A percentile compares a stretch with the other conserved stretches of the same genome.
phyloP scores from a whole-genome alignment of 2,888 invertebrate species.

The Podabrus alpinus region DNA sequence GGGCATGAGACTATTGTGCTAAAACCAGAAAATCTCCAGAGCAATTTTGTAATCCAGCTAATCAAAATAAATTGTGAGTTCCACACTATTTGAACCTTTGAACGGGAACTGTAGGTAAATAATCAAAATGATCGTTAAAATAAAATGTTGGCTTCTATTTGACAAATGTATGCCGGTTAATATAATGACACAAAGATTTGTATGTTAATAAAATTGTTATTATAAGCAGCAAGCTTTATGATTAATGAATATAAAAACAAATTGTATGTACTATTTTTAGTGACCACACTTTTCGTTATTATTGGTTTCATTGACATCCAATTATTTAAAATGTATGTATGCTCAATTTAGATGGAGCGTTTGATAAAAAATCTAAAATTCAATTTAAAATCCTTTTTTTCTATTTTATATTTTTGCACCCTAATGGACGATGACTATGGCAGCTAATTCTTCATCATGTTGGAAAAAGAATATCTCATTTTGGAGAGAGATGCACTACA shows the following conservation, averaged over 20 bases:
- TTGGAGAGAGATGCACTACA: conserved; percentile 9
- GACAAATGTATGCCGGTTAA: background rate
- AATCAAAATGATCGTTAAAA: background rate
- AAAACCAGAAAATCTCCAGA: background rate
- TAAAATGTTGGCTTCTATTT: background rate
- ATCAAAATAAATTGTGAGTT: background rate
- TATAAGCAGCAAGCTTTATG: background rate
- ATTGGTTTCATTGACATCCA: background rate
- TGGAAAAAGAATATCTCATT: conserved; percentile 3
- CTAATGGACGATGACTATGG: conserved; percentile 2
- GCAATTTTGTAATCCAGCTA: background rate
- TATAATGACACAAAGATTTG: background rate
- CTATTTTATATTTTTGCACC: conserved; percentile 7
- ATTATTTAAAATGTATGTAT: background rate
- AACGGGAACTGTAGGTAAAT: background rate
- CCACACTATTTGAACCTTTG: background rate
- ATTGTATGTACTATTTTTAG: background rate
- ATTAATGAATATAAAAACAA: background rate
- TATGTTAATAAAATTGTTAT: background rate
- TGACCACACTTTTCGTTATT: background rate
- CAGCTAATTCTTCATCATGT: conserved; percentile 14
- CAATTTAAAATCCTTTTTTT: conserved; percentile 8
- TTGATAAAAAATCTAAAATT: background rate
- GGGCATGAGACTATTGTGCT: background rate
- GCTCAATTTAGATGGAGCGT: background rate